phyloP scores from a whole-genome alignment of 2,797 vertebrate genomes.

The Clangula hyemalis region DNA sequence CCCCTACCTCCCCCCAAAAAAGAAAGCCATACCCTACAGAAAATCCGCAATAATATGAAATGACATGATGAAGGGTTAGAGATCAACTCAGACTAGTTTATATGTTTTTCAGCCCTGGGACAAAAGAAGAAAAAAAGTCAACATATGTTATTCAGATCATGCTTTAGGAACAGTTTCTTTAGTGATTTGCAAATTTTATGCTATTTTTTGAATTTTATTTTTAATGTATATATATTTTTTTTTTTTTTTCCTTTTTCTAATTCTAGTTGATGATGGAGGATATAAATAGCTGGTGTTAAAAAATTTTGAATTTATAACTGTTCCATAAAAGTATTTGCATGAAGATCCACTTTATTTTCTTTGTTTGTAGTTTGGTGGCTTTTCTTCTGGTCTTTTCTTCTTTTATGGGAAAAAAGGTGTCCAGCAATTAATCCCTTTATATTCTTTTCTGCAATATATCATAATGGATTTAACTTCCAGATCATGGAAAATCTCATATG shows the following conservation, averaged over 20 bases:
- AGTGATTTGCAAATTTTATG: neutral
- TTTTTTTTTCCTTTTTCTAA: no score
- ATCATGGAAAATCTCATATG: neutral
- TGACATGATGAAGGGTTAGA: neutral
- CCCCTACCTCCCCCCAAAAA: no score
- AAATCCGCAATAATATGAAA: neutral
- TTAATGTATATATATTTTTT: no score
- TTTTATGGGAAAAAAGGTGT: neutral
- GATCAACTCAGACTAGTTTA: neutral
- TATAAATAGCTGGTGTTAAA: neutral
- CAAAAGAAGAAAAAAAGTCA: neutral
- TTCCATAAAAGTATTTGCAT: neutral
- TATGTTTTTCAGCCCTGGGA: neutral
- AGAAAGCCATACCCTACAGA: neutral
- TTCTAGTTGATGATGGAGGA: no score
- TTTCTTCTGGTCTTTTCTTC: neutral
- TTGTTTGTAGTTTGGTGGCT: neutral
- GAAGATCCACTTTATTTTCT: neutral
- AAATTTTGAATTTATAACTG: neutral
- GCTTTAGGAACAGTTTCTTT: neutral
- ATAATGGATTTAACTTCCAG: neutral
- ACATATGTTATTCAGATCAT: neutral
- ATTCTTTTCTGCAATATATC: neutral
- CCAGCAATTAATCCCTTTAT: fast-evolving
- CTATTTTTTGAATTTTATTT: no score